These are phyloP conservation scores for Passer montanus DNA, from an alignment of 2,113 vertebrate genomes.

Conservation along the genomic window DNA sequence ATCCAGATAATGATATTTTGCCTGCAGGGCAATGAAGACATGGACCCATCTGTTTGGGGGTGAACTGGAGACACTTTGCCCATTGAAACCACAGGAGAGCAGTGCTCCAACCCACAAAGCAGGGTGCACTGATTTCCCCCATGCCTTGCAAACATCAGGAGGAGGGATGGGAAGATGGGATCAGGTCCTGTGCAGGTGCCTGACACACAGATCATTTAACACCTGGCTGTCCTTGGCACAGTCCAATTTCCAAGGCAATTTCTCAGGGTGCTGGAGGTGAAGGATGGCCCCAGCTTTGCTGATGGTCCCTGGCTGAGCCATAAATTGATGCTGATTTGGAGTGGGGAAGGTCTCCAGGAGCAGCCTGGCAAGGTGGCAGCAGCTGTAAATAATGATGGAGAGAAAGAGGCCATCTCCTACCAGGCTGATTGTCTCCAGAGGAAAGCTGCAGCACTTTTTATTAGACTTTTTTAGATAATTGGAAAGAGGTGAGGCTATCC, in stretches of 20 bases:
- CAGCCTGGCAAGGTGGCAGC: neutral
- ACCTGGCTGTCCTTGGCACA: neutral
- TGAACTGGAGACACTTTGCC: neutral
- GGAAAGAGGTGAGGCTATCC: neutral
- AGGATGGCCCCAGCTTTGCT: neutral
- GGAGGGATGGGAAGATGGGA: neutral
- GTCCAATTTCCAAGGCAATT: conserved; percentile 4
- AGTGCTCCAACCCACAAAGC: neutral
- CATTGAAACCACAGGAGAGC: neutral
- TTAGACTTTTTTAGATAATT: neutral
- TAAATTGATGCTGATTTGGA: neutral
- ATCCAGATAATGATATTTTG: neutral
- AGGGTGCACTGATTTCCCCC: too few species aligned
- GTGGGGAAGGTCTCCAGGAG: neutral
- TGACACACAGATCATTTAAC: neutral
- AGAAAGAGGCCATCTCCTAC: neutral
- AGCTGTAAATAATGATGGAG: neutral
- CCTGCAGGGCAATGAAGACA: neutral
- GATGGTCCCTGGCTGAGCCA: neutral
- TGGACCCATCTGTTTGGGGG: neutral
- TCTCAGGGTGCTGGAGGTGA: neutral
- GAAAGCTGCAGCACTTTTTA: neutral
- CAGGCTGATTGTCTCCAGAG: neutral
- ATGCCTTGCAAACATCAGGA: neutral
- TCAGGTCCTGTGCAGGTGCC: neutral